Evolutionary conservation across 2,888 invertebrate genomes (phyloP), one percentile per base, ranked within the genome.

Genomic region (Athalia cordata): DNA sequence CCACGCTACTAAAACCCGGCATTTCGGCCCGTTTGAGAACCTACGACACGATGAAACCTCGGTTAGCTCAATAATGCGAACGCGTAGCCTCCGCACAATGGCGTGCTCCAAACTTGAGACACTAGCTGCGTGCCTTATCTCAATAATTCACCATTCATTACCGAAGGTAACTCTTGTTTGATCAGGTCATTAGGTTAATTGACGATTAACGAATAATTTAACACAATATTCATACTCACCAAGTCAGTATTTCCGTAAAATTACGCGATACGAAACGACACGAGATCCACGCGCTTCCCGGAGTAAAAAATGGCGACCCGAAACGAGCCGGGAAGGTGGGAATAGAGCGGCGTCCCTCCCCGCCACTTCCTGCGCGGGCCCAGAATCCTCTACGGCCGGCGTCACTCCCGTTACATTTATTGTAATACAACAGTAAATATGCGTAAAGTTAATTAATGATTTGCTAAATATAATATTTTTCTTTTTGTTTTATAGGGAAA

Each of bases 1-100:
- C 96, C 93, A 96, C 95, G 89, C 93, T 93, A 91, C 93, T 93
- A 90, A 93, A 93, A 93, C 95, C 96, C 93, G 96, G 96, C 96
- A 96, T 96, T 79, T 78, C 75, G 83, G 82, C 84, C 85, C 83
- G 84, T 84, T 81, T 82, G 79, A 80, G 82, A 86, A 87, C 86
- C 87, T 83, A 61, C 7, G 65, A 74, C 83, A 61, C 8, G 55
- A 67, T 13, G 47, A 80, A 77, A 59, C 49, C n/a, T 0, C 45
- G 6, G n/a, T 52, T 57, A 13, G 3, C 9, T 11, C 62, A 29
- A 5, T 62, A 55, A 57, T 72, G 72, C 72, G 72, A 61, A 47
- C 57, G 62, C 75, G 52, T 43, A 75, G 49, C 55, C 47, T 45
- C 29, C 72, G 8, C 62, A 75, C 75, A 75, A 75, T 75, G 75